Evolutionary conservation across 2,113 vertebrate species (phyloP).

Genomic region (Microcebus lehilahytsara): DNA sequence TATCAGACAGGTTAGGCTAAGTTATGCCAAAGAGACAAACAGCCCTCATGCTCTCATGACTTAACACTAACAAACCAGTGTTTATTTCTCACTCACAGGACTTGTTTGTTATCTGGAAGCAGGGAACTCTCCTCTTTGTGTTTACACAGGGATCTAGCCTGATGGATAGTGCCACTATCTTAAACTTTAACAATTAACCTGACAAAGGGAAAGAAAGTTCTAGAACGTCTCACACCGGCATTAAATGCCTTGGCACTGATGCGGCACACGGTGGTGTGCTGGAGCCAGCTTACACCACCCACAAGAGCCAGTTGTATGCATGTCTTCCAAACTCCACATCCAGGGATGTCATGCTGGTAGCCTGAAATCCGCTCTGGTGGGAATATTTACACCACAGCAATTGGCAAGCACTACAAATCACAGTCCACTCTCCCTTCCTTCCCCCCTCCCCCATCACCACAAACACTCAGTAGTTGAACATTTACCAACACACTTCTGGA

Average conservation of each 20-base stretch:
- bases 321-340: neutral
- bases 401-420: neutral
- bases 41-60: neutral
- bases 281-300: neutral
- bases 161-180: neutral
- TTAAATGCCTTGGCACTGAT: neutral
- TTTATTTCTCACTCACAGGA: neutral
- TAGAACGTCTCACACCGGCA: neutral
- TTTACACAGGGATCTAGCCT: neutral
- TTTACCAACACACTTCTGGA: neutral
- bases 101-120: neutral
- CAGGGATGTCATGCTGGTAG: neutral
- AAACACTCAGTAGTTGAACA: neutral
- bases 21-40: neutral
- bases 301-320: neutral
- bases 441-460: too few species aligned
- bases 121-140: neutral
- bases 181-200: neutral
- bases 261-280: fast-evolving
- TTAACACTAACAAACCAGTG: neutral
- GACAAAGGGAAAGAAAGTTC: neutral
- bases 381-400: neutral
- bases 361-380: neutral
- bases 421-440: neutral
- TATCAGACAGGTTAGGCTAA: neutral